A percentile compares a stretch with the other conserved stretches of the same genome.
These are phyloP conservation scores for Parnassius apollo DNA, from an alignment of 2,888 invertebrate species.

Conservation along the genomic window DNA sequence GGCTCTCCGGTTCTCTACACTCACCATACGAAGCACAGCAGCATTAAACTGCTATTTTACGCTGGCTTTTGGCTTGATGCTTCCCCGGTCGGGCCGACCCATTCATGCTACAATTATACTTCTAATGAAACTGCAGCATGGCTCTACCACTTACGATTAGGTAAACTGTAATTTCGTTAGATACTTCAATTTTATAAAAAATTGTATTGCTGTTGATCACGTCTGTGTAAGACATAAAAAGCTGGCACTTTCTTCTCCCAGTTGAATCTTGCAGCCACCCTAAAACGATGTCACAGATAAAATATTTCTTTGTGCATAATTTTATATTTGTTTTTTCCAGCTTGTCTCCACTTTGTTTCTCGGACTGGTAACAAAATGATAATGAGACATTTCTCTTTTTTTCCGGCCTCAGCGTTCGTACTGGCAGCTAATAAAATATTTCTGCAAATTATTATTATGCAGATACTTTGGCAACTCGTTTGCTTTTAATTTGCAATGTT, in stretches of 20 bases:
- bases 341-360: conserved; percentile 20
- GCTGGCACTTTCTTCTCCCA: conserved; percentile 2
- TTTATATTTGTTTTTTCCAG: conserved; percentile 19
- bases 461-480: background rate
- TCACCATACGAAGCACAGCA: too few relatives aligned
- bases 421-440: conserved; percentile 19
- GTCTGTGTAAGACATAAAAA: conserved; percentile 11
- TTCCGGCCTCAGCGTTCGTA: conserved; percentile 1
- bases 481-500: too few relatives aligned
- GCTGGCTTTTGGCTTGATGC: too few relatives aligned
- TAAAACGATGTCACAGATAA: conserved; percentile 21
- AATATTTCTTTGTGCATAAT: conserved; percentile 25
- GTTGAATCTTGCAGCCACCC: conserved; percentile 15
- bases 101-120: too few relatives aligned
- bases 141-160: too few relatives aligned
- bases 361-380: conserved; percentile 20
- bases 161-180: too few relatives aligned
- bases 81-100: too few relatives aligned
- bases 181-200: background rate
- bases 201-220: conserved; percentile 4
- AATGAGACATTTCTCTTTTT: conserved; percentile 20
- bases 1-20: too few relatives aligned
- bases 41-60: too few relatives aligned
- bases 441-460: conserved; percentile 10
- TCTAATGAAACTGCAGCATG: too few relatives aligned